Percentiles rank a stretch among this genome's conserved stretches.
phyloP scores from a whole-genome alignment of 2,113 vertebrate species.

The Paramormyrops kingsleyae region DNA sequence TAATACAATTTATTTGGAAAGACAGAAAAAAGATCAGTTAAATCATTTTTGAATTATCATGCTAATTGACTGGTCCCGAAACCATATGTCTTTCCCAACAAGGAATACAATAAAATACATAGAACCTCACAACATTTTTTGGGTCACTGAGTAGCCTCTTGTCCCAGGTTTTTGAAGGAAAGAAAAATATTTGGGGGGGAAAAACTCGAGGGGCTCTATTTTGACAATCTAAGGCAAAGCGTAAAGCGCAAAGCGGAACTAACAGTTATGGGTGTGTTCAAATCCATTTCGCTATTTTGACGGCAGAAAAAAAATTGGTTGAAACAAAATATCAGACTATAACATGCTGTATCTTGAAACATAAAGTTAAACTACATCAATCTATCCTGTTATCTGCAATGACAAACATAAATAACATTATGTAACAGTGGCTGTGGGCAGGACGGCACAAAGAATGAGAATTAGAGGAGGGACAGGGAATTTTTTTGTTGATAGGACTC shows the following conservation, averaged over 20 bases:
- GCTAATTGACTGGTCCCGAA: not conserved
- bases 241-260: no score
- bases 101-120: not conserved
- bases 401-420: not conserved
- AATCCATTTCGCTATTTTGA: no score
- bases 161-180: not conserved
- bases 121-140: not conserved
- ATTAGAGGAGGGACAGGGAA: not conserved
- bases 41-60: not conserved
- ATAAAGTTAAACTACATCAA: not conserved
- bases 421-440: not conserved
- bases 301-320: no score
- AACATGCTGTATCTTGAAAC: not conserved
- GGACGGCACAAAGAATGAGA: not conserved
- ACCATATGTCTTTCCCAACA: not conserved
- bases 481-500: not conserved
- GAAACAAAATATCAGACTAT: not conserved
- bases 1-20: not conserved
- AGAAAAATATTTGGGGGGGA: not conserved
- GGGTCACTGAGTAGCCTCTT: not conserved
- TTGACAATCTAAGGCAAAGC: no score
- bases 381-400: no score
- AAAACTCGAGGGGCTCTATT: not conserved
- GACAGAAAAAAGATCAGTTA: not conserved
- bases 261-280: no score